phyloP scores from a whole-genome alignment of 2,888 invertebrate species.

The Serrognathus titanus region DNA sequence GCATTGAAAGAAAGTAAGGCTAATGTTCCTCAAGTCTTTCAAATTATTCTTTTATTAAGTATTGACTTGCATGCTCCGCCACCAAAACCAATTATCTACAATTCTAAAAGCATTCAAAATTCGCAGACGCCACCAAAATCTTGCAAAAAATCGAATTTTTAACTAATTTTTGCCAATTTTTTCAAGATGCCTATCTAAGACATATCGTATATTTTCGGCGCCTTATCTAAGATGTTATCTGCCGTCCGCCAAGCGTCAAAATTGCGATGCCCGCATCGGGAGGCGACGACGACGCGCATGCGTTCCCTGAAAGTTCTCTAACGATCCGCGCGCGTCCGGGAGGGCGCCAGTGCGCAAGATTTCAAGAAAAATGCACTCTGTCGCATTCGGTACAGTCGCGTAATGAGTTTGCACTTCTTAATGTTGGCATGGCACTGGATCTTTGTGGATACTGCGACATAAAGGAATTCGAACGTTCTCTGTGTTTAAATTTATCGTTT shows the following conservation, averaged over 20 bases:
- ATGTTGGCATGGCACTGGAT: not conserved
- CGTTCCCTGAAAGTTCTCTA: constrained; percentile 41
- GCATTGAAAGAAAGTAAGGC: too few relatives aligned
- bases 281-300: constrained; percentile 33
- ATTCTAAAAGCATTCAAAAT: too few relatives aligned
- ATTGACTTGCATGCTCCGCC: too few relatives aligned
- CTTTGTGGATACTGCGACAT: too few relatives aligned
- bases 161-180: constrained; percentile 15
- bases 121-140: not conserved
- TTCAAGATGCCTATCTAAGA: constrained; percentile 22
- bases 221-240: constrained; percentile 22
- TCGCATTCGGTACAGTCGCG: constrained; percentile 46
- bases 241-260: constrained; percentile 1
- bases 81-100: too few relatives aligned
- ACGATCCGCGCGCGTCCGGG: constrained; percentile 47
- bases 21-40: too few relatives aligned
- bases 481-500: too few relatives aligned
- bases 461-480: too few relatives aligned
- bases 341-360: constrained; percentile 47
- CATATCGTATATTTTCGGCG: constrained; percentile 5
- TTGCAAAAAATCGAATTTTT: constrained; percentile 12
- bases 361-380: constrained; percentile 50
- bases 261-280: not conserved
- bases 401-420: constrained; percentile 37
- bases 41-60: too few relatives aligned